A percentile compares a stretch with the other conserved stretches of the same genome.
These are phyloP conservation scores for Chelonus formosanus DNA, from an alignment of 2,888 invertebrate species.

Conservation along the genomic window DNA sequence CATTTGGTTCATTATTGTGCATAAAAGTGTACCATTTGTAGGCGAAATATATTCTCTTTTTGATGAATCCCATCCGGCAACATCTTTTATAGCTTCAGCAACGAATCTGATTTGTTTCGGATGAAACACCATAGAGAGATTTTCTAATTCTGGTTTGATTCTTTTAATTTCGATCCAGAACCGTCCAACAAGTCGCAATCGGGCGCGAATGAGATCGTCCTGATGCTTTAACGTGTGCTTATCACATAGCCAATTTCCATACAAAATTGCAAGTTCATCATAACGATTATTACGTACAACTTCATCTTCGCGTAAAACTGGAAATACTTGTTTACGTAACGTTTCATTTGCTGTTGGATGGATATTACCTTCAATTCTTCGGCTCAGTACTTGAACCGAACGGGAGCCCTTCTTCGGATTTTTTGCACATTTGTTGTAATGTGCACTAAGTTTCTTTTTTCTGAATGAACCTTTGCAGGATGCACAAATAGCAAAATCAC, in stretches of 20 bases:
- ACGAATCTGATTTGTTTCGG: conserved; percentile 17
- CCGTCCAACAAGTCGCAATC: conserved; percentile 32
- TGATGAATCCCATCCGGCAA: conserved; percentile 20
- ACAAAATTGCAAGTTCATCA: conserved; percentile 30
- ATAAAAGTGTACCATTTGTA: conserved; percentile 17
- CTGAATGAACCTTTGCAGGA: conserved; percentile 28
- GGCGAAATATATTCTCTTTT: conserved; percentile 14
- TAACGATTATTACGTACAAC: conserved; percentile 24
- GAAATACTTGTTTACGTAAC: conserved; percentile 24
- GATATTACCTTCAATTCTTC: conserved; percentile 19
- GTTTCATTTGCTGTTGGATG: conserved; percentile 22
- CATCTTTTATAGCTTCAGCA: conserved; percentile 20
- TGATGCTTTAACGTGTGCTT: conserved; percentile 20
- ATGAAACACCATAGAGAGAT: conserved; percentile 25
- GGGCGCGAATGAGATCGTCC: conserved; percentile 24
- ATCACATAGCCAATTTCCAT: conserved; percentile 31
- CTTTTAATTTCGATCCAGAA: conserved; percentile 27
- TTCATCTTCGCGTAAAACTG: conserved; percentile 30
- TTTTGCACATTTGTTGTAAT: conserved; percentile 17
- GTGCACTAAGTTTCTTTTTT: conserved; percentile 21
- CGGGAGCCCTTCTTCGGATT: conserved; percentile 1
- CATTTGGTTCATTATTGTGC: conserved; percentile 27
- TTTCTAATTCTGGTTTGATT: conserved; percentile 25
- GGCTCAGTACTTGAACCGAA: conserved; percentile 16
- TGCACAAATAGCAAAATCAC: conserved; percentile 22